Evolutionary conservation across 2,113 vertebrate genomes (phyloP), one percentile per base, ranked within the genome.

Genomic region (Muntiacus muntjak): DNA sequence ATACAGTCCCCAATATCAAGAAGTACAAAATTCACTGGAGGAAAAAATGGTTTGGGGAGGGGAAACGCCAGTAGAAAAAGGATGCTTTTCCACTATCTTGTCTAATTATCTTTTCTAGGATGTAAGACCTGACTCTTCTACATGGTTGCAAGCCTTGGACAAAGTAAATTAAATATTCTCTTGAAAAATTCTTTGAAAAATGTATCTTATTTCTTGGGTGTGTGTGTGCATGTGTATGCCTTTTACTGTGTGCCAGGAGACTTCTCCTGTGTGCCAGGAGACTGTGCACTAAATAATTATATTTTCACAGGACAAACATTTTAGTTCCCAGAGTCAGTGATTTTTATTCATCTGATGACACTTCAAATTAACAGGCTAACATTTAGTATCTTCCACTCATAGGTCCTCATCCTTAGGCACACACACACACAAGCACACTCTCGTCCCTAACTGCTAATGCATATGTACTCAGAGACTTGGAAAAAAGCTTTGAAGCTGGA

Each of bases 261-360:
- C 26, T 91, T 91, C 45, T 89, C 21, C 64, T 45, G 43, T 45
- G 6, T 45, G 43, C 43, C 52, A 86, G 23, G 50, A 91, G 4
- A 30, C 13, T 40, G 8, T 91, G 6, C 50, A 47, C 45, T 67
- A 79, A 94, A 92, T 88, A 97, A 93, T 89, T 89, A 50, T 36
- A 76, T 81, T 85, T 96, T 97, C 43, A 84, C 40, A 84, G 21
- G 10, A 89, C 83, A 89, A 91, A 58, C 52, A 92, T 50, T 91
- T 92, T 85, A 71, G 52, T 71, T 92, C 25, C 40, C 94, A 95
- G n/a, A 60, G 11, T 47, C 57, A 47, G 15, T 78, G 52, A 55
- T 28, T 71, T 94, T 91, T 87, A 82, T 28, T 92, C 62, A 90
- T 64, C 50, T 78, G 71, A 84, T 1, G 71, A 67, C 2, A 60